These are phyloP conservation scores for Cynopterus brachyotis DNA, from an alignment of 2,113 vertebrate genomes.

Conservation along the genomic window DNA sequence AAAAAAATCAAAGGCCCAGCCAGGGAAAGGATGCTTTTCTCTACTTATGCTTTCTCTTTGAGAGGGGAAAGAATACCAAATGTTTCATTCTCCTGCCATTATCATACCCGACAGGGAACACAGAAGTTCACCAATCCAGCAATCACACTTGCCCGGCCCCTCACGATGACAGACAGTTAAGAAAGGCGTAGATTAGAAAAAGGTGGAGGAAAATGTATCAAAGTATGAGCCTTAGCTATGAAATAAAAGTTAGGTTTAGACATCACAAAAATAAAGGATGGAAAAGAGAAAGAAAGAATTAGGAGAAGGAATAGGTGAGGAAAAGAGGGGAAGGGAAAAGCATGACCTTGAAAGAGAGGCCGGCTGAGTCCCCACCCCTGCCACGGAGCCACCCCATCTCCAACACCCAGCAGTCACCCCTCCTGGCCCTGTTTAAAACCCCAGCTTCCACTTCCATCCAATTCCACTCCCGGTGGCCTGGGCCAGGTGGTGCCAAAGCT, in stretches of 20 bases:
- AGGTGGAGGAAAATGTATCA: neutral
- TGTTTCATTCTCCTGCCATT: neutral
- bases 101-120: neutral
- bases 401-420: neutral
- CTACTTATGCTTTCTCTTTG: neutral
- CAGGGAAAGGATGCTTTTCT: neutral
- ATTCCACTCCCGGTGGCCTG: too few relatives aligned
- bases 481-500: fast-evolving
- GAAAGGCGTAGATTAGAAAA: neutral
- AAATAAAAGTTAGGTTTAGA: neutral
- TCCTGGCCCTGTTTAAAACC: neutral
- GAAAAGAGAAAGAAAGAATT: neutral
- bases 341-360: neutral
- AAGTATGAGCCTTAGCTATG: neutral
- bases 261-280: neutral
- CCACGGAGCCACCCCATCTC: fast-evolving
- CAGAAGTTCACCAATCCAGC: neutral
- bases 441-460: neutral
- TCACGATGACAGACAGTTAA: neutral
- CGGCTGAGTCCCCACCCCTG: fast-evolving
- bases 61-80: neutral
- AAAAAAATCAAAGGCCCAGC: neutral
- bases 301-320: neutral
- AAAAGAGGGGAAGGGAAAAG: neutral
- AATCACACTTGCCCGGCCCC: neutral